Base-by-base conservation (phyloP, 2,888 invertebrate species). In the Periphyllus acericola region DNA sequence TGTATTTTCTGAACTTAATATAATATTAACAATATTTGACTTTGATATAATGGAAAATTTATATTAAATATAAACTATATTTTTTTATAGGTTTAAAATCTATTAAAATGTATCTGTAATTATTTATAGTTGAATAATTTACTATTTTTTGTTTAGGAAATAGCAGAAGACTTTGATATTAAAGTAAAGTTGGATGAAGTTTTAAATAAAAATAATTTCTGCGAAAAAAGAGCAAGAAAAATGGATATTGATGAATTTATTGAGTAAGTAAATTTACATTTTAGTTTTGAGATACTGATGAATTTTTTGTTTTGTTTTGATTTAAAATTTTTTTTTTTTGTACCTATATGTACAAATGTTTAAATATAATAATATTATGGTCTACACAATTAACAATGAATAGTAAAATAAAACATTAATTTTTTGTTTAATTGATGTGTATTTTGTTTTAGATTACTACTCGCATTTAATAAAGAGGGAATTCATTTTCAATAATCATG, bases 201-300 rank as follows among this genome's bases (percentile, higher is more conserved):
- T 90, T 92, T 99, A 90, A 92, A 92, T 89, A 93, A 93, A 87
- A 93, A 94, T 89, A 94, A 93, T 89, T 95, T 95, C 91, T 95
- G 94, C 86, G 94, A 95, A 90, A 95, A 95, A 92, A 93, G 99
- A 91, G 97, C 99, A 0, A 93, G 99, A 90, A 95, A 95, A 9
- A 97, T 99, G 98, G 98, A 98, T 91, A 95, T 96, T 90, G 99
- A 99, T 93, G 99, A 99, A 91, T 99, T 99, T 91, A 95, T 98
- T 92, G 94, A 93, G 93, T 93, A 92, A 90, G 92, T 92, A 89
- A 76, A 79, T 89, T 89, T 86, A 78, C 55, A 36, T 60, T 17
- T 75, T 40, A 71, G 4, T 29, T 72, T 76, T 71, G 8, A 75
- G 46, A 14, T 79, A 46, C 9, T 6, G 32, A n/a, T 34, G 46